A percentile compares a stretch with the other conserved stretches of the same genome.
Conservation (phyloP, 2,113 vertebrate species). For the Ophthalmolycus amberensis region DNA sequence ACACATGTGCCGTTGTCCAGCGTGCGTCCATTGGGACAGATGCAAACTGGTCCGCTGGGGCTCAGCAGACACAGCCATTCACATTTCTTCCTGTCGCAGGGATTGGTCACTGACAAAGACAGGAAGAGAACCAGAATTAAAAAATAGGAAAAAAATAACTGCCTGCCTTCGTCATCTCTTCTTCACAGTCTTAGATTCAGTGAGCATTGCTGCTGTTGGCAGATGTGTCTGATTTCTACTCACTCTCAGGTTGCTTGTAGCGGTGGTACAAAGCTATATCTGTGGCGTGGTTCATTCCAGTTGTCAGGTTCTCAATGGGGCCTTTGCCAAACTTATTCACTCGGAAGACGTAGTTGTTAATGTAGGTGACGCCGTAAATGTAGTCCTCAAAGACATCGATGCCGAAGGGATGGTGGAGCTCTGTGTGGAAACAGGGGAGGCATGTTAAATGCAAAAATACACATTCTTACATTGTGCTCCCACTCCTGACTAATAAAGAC, state of each 20-base stretch:
- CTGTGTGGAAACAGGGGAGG: conserved; percentile 58
- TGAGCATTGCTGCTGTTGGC: not conserved
- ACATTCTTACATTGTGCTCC: no score
- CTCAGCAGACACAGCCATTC: conserved; percentile 98
- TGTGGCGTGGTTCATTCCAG: conserved; percentile 93
- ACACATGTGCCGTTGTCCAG: conserved; percentile 96
- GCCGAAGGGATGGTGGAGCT: conserved; percentile 95
- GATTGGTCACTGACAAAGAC: conserved; percentile 89
- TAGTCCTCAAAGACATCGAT: conserved; percentile 98
- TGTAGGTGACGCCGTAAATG: conserved; percentile 96
- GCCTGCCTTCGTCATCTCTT: no score
- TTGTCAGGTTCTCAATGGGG: conserved; percentile 89
- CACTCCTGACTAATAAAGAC: not conserved
- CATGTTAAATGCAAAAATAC: not conserved
- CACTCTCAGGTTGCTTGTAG: conserved; percentile 96
- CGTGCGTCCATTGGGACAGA: conserved; percentile 91
- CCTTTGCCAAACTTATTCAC: conserved; percentile 96
- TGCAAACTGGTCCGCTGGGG: conserved; percentile 95
- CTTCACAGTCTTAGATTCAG: not conserved
- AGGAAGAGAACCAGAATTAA: not conserved
- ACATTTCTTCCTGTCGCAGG: conserved; percentile 97
- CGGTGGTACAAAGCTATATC: conserved; percentile 95
- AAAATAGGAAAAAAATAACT: not conserved
- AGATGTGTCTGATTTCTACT: conserved; percentile 38
- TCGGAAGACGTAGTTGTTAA: conserved; percentile 95